Base-by-base conservation (phyloP, 2,113 vertebrate genomes). In the Capreolus pygargus region DNA sequence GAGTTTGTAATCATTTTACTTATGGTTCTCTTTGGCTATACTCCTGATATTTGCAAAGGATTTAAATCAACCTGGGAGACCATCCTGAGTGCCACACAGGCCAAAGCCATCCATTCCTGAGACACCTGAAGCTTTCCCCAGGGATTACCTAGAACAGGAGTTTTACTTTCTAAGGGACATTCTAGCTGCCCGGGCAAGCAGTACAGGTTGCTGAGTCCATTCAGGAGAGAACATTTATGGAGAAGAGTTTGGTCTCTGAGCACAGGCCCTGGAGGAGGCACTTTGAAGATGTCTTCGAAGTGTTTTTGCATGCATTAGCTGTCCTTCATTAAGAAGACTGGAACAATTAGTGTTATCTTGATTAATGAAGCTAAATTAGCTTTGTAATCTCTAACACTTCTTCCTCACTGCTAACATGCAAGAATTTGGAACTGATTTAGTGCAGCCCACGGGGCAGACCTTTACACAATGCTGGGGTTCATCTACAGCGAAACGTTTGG, bases 281-380 rank as follows among this genome's bases (percentile, higher is more conserved):
- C 70, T 47, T 85, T 12, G 28, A 52, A 39, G n/a, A 23, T 36
- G 19, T 47, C 85, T 78, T 67, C 25, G 33, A 76, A 89, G 70
- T 91, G 45, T 84, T 96, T 85, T 83, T 93, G 43, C 70, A 43
- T 23, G 67, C 43, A 70, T 96, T 85, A 60, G 27, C 27, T 14
- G 23, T 45, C 79, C 60, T 97, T 95, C 90, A 58, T 87, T 92
- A 94, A 76, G 83, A 83, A 83, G 86, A 94, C 28, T 60, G 88
- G 86, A 67, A 36, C 96, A 93, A 91, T 97, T 94, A 82, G 50
- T 36, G 12, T 55, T 90, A 81, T 94, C 81, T 89, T 97, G 97
- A 95, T 95, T 94, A 95, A 93, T 94, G 91, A 91, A 82, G 76
- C 54, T 47, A 82, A 91, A 94, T 97, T 91, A 94, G 58, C 91